Evolutionary conservation across 2,797 vertebrate species (phyloP), one percentile per base, ranked within the genome.

Genomic region (Rhinophrynus dorsalis): DNA sequence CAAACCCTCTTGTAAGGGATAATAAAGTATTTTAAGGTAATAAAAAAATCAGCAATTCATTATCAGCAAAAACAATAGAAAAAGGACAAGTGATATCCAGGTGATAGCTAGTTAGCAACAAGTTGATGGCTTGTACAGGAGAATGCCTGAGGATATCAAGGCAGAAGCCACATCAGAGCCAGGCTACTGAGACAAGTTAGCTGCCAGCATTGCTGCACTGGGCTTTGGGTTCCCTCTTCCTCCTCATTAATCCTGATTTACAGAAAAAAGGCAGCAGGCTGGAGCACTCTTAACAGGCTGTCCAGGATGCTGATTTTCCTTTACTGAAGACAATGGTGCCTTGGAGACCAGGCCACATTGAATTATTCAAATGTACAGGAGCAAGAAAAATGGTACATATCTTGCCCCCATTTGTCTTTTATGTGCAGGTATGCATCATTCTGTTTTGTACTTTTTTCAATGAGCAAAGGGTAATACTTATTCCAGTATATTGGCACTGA

Each of bases 241-340:
- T 2, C 68, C 85, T 90, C 88, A 83, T 90, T 86, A 90, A 85
- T 86, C 83, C 86, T 88, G 89, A 90, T 89, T 89, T 86, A 86
- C 83, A 75, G 85, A 80, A 75, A 50, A 60, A 75, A 80, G 82
- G 80, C 82, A 77, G 89, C 82, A 74, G 85, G 83, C 81, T 79
- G 80, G 86, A 78, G 62, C 77, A 69, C 81, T 80, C 84, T 78
- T 75, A 84, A 68, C 84, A 79, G 84, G 80, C 83, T 77, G 69
- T 74, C 81, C 86, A 76, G 86, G 88, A 85, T 87, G 85, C 90
- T 87, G 89, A 83, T 84, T 90, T 85, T 88, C 92, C 90, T 90
- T 88, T 57, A 74, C 89, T 73, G 89, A 88, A 83, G 84, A 79
- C 81, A 78, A 79, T 73, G 10, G 83, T 79, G 84, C 86, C 86